Conservation (phyloP, 1,140 invertebrate genomes). For the Drosophila mauritiana region DNA sequence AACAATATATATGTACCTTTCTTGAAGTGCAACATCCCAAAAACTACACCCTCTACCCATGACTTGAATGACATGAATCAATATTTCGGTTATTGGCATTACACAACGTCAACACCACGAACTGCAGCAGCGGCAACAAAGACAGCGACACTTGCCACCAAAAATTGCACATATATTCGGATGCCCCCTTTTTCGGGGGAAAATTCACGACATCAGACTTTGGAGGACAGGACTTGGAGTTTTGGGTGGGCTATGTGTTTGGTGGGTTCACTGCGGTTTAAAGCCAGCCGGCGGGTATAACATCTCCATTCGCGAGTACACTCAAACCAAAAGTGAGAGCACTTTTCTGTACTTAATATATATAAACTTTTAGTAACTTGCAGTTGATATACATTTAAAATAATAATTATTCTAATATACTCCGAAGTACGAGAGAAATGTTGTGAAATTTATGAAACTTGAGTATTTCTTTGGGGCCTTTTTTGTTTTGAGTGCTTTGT, state of each 20-base stretch:
- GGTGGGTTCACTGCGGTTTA: conserved; percentile 54
- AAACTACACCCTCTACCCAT: too few relatives aligned
- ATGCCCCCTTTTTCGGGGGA: conserved; percentile 26
- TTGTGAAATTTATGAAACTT: not conserved
- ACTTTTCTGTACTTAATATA: too few relatives aligned
- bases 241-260: not conserved
- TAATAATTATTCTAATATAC: too few relatives aligned
- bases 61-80: conserved; percentile 61
- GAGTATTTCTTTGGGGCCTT: not conserved
- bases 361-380: too few relatives aligned
- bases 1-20: too few relatives aligned
- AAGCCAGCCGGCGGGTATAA: conserved; percentile 48
- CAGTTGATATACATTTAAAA: too few relatives aligned
- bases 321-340: conserved; percentile 2
- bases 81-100: conserved; percentile 78
- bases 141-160: conserved; percentile 46
- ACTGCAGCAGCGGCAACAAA: conserved; percentile 41
- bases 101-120: conserved; percentile 28
- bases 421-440: too few relatives aligned
- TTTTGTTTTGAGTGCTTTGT: not conserved
- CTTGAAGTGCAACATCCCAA: too few relatives aligned
- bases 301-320: conserved; percentile 61
- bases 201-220: not conserved
- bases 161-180: conserved; percentile 65
- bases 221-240: not conserved